phyloP scores from a whole-genome alignment of 30 jellyfish, hydroid and myxozoan species.

The Cassiopea xamachana region DNA sequence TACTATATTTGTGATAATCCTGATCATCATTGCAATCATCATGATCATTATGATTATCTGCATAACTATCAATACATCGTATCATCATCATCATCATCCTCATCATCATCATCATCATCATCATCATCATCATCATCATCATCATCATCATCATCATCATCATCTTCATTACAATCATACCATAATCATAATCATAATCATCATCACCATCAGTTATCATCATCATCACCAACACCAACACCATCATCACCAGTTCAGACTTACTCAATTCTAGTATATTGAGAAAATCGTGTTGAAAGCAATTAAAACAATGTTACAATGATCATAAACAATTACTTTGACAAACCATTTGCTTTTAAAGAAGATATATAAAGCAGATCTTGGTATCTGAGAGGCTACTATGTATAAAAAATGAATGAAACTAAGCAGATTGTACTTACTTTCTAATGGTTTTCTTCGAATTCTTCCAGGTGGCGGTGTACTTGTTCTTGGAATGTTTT shows the following conservation, averaged over 20 bases:
- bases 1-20: background rate
- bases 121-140: constrained; percentile 23
- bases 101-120: too few species aligned
- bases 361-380: too few species aligned
- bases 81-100: too few species aligned
- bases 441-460: constrained; percentile 41
- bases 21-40: constrained; percentile 6
- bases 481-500: background rate
- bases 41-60: too few species aligned
- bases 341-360: too few species aligned
- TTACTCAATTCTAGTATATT: too few species aligned
- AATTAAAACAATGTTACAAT: too few species aligned
- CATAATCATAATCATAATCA: constrained; percentile 13
- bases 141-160: constrained; percentile 21
- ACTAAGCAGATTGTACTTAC: background rate
- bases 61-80: too few species aligned
- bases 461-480: background rate
- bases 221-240: constrained; percentile 12
- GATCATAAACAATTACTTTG: too few species aligned
- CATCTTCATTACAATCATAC: background rate
- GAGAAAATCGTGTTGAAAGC: too few species aligned
- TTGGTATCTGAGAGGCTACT: too few species aligned
- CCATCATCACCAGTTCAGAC: background rate
- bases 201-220: background rate
- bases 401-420: too few species aligned